A percentile compares a stretch with the other conserved stretches of the same genome.
These are phyloP conservation scores for Antitype chi DNA, from an alignment of 2,888 invertebrate species.

Conservation along the genomic window DNA sequence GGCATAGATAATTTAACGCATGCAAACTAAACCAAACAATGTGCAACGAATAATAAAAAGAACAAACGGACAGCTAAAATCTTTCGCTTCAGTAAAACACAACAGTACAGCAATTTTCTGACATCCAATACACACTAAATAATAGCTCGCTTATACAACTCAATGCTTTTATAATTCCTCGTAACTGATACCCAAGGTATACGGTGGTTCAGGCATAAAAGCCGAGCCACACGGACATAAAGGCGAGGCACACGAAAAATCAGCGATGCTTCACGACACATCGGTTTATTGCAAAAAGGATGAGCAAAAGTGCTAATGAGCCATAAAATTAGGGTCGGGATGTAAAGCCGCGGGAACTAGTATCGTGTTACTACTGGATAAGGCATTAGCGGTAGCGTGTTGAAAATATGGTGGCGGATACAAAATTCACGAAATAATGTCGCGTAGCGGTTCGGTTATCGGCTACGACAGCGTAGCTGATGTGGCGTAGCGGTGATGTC, in stretches of 20 bases:
- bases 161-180: constrained; percentile 61
- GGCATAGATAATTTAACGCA: neutral
- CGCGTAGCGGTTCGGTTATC: constrained; percentile 2
- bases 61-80: constrained; percentile 27
- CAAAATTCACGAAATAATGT: neutral
- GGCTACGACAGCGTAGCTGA: constrained; percentile 23
- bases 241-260: constrained; percentile 67
- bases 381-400: constrained; percentile 59
- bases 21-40: constrained; percentile 2
- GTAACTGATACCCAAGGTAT: constrained; percentile 70
- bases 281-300: constrained; percentile 83
- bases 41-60: constrained; percentile 3
- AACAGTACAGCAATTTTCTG: constrained; percentile 59
- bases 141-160: constrained; percentile 50
- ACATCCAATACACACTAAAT: constrained; percentile 62
- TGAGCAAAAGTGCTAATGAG: constrained; percentile 86
- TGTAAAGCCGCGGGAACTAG: constrained; percentile 75
- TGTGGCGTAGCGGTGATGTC: constrained; percentile 4
- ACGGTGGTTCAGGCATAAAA: constrained; percentile 71
- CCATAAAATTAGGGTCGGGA: constrained; percentile 88
- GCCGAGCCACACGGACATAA: constrained; percentile 69
- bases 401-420: neutral
- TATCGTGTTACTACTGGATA: constrained; percentile 78
- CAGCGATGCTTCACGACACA: constrained; percentile 75
- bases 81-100: constrained; percentile 47